Base-by-base conservation (phyloP, 2,113 vertebrate species). In the Hiodon tergisus region DNA sequence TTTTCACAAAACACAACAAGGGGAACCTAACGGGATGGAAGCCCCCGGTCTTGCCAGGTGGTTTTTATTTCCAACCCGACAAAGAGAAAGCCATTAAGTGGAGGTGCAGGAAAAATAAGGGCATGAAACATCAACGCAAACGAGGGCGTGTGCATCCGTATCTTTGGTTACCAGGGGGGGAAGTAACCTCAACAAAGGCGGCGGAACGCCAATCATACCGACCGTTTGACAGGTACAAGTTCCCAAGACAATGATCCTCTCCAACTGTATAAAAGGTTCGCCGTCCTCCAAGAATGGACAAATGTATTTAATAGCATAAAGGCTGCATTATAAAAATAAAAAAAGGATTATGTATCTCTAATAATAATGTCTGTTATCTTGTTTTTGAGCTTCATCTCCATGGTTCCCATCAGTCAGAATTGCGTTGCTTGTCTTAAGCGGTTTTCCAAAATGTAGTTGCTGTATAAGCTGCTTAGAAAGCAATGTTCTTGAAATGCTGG, bases 361-460 rank as follows among this genome's bases (percentile, higher is more conserved):
- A 75, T 75, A 7, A 68, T 57, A 75, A 65, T 63, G 54, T 59
- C 31, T 58, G 31, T 17, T 31, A 75, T 67, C 46, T 48, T 10
- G 6, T 6, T 11, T 8, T 47, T 5, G 31, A 11, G 63, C 54
- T 47, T 68, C 9, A 50, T 16, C 67, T 68, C 51, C 67, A 52
- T n/a, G 11, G 47, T 47, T 53, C 51, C 7, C 1, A 46, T 48
- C 50, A 69, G 51, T 50, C n/a, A 2, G 5, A 5, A 10, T 69
- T 69, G 48, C 14, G 14, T 1, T 3, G 51, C 67, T 53, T 50
- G 10, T 69, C 51, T 53, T 11, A n/a, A 52, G 5, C 31, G 31
- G 31, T 31, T 31, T 31, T 31, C 31, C 31, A 31, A 31, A 31
- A 31, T 31, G 31, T 31, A 31, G 31, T 31, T 2, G 31, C 31